phyloP scores from a whole-genome alignment of 2,888 invertebrate genomes.

The Uropetala carovei region DNA sequence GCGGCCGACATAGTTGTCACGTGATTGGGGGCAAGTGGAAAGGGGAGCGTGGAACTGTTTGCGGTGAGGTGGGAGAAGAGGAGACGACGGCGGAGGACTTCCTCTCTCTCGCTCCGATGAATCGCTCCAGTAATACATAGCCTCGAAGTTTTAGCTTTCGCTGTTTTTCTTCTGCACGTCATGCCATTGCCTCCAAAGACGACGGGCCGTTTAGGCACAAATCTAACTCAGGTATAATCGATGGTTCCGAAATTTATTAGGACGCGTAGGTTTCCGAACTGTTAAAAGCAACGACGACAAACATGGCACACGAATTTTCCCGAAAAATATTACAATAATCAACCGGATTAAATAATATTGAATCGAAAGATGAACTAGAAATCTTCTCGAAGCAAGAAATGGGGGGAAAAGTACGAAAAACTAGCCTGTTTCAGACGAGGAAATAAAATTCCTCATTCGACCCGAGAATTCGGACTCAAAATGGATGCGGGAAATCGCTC shows the following conservation, averaged over 20 bases:
- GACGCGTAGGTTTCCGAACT: too few relatives aligned
- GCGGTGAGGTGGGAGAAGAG: background rate
- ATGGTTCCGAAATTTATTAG: too few relatives aligned
- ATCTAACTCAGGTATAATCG: too few relatives aligned
- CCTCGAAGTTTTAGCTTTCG: background rate
- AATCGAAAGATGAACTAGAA: background rate
- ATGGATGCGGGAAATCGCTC: too few relatives aligned
- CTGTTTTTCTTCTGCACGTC: background rate
- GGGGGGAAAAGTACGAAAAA: background rate
- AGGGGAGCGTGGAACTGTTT: background rate
- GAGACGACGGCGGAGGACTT: too few relatives aligned
- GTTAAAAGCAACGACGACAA: too few relatives aligned
- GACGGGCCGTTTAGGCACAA: background rate
- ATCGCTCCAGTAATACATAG: background rate
- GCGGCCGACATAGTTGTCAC: constrained; percentile 5
- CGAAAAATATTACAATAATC: background rate
- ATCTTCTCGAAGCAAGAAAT: background rate
- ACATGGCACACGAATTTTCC: background rate
- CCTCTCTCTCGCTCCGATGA: constrained; percentile 2
- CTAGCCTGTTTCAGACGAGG: too few relatives aligned
- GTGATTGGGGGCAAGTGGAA: constrained; percentile 21
- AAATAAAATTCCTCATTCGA: too few relatives aligned
- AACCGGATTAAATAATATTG: too few relatives aligned
- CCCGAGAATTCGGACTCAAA: too few relatives aligned
- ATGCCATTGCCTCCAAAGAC: background rate